Evolutionary conservation across 1,140 invertebrate species (phyloP), one percentile per base, ranked within the genome.

Genomic region (Galendromus occidentalis): DNA sequence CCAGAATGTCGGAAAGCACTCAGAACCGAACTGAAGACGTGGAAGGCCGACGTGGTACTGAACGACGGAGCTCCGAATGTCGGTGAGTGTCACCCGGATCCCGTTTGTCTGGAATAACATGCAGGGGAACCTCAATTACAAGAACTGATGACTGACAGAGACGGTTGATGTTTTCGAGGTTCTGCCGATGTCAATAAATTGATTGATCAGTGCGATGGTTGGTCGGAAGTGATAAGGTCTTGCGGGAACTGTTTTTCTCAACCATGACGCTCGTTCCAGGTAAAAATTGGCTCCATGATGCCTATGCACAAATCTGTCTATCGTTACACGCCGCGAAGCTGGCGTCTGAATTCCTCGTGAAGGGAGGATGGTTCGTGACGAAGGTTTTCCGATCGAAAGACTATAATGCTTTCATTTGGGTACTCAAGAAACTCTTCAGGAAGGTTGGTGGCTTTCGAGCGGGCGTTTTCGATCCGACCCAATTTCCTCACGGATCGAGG

Each of bases 341-440:
- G 65, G 90, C 93, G 0, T 87, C 89, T 33, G 82, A 92, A 68
- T 91, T 98, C 74, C 76, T 99, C n/a, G 69, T 70, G 9, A 81
- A 82, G 71, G 91, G 91, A 64, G 96, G 96, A 47, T 96, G 86
- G 84, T 99, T 99, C 79, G 82, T 99, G 0, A 98, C 96, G 0
- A 99, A 99, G 82, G 85, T 99, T 0, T 99, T 99, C 75, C 81
- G 96, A 65, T 98, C 93, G 0, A 96, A 93, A 79, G 96, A 99
- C 79, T 98, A 98, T 74, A 83, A 95, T 75, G 81, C 91, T 0
- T 74, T 99, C 1, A 74, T 98, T 42, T 97, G 91, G 88, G 89
- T 97, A 0, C 83, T 99, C 25, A 90, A 94, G 73, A 93, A 98
- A 74, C 80, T 99, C 9, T 99, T 99, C 74, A 90, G 80, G 68